Percentiles rank a stretch among this genome's conserved stretches.
Evolutionary conservation across 2,888 invertebrate species (phyloP).

Genomic region (Leptopilina drosophilae): DNA sequence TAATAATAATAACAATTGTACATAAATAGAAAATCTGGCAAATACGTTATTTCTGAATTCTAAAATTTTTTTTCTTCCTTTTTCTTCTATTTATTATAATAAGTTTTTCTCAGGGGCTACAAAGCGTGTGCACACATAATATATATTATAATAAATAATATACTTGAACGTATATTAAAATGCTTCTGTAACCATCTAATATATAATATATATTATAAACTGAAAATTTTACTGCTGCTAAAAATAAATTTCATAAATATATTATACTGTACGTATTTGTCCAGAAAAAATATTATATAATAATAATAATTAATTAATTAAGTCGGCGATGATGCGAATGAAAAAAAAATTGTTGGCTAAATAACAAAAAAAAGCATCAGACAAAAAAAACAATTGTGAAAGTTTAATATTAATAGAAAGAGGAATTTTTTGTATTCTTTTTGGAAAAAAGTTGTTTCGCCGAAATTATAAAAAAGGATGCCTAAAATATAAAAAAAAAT

Average conservation of each 20-base stretch:
- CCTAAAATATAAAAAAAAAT: neutral
- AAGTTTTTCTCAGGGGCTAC: neutral
- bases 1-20: too few relatives aligned
- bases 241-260: too few relatives aligned
- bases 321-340: neutral
- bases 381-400: constrained; percentile 14
- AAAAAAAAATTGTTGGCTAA: neutral
- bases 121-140: neutral
- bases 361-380: neutral
- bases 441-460: neutral
- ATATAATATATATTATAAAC: constrained; percentile 9
- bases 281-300: neutral
- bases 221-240: too few relatives aligned
- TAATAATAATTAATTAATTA: neutral
- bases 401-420: constrained; percentile 32
- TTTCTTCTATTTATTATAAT: neutral
- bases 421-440: neutral
- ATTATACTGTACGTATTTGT: constrained; percentile 10
- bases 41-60: constrained; percentile 24
- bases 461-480: constrained; percentile 18
- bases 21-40: neutral
- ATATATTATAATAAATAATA: neutral
- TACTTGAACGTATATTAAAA: constrained; percentile 1
- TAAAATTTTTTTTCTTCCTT: neutral
- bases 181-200: constrained; percentile 7